Evolutionary conservation across 1,140 invertebrate species (phyloP).

Genomic region (Ylistrum balloti): DNA sequence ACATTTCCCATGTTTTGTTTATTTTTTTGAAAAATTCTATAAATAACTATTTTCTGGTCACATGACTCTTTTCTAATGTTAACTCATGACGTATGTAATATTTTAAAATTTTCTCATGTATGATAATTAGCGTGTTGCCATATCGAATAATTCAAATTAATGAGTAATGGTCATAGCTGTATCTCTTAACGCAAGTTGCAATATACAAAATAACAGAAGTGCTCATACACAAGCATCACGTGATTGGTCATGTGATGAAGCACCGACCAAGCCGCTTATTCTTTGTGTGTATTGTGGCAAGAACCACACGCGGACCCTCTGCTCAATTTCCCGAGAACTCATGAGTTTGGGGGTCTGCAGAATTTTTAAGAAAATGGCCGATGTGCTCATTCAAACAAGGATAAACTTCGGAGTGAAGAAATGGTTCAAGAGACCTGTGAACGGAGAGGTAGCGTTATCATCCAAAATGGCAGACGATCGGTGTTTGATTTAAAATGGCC

Average conservation of each 20-base stretch:
- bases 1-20: not conserved
- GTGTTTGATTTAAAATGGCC: constrained; percentile 38
- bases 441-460: constrained; percentile 17
- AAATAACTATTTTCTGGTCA: not conserved
- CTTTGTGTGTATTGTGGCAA: constrained; percentile 5
- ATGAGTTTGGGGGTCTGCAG: not conserved
- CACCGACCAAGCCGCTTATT: constrained; percentile 9
- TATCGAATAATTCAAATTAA: too few species aligned
- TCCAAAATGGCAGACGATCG: constrained; percentile 33
- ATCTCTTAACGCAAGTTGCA: too few species aligned
- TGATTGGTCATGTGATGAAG: constrained; percentile 61
- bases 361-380: not conserved
- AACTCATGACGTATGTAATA: too few species aligned
- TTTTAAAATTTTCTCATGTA: too few species aligned
- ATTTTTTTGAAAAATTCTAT: not conserved
- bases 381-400: constrained; percentile 10
- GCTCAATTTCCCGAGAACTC: not conserved
- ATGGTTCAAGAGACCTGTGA: constrained; percentile 12
- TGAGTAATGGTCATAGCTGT: too few species aligned
- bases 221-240: constrained; percentile 33
- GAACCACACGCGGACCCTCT: not conserved
- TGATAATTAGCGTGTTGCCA: too few species aligned
- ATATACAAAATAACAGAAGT: too few species aligned
- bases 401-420: constrained; percentile 4
- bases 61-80: not conserved